Evolutionary conservation across 2,888 invertebrate species (phyloP).

Genomic region (Apantesis nais): DNA sequence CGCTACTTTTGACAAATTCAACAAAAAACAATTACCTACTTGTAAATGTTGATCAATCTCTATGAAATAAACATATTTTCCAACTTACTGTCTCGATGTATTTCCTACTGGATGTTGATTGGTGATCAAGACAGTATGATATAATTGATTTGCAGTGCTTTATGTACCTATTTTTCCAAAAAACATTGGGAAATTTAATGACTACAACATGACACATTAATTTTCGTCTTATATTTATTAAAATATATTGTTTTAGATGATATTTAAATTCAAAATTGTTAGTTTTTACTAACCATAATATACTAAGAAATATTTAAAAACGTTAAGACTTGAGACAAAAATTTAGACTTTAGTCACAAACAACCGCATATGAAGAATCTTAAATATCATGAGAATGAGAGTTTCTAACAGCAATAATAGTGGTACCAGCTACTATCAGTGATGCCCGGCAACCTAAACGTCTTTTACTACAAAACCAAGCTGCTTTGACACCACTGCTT

Average conservation of each 20-base stretch:
- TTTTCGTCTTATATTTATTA: no score
- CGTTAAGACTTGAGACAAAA: no score
- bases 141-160: no score
- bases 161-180: no score
- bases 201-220: no score
- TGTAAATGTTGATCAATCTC: no score
- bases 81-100: not conserved
- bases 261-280: not conserved
- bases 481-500: conserved; percentile 36
- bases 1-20: not conserved
- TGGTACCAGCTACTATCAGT: conserved; percentile 48
- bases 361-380: not conserved
- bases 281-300: not conserved
- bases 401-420: conserved; percentile 28
- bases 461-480: conserved; percentile 38
- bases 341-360: no score
- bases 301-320: not conserved
- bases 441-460: conserved; percentile 52
- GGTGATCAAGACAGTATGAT: no score
- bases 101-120: no score
- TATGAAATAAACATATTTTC: not conserved
- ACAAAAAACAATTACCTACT: no score
- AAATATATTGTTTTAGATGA: no score
- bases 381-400: conserved; percentile 45
- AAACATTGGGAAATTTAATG: no score